Conservation (phyloP, 2,888 invertebrate species). For the Yponomeuta cagnagella region DNA sequence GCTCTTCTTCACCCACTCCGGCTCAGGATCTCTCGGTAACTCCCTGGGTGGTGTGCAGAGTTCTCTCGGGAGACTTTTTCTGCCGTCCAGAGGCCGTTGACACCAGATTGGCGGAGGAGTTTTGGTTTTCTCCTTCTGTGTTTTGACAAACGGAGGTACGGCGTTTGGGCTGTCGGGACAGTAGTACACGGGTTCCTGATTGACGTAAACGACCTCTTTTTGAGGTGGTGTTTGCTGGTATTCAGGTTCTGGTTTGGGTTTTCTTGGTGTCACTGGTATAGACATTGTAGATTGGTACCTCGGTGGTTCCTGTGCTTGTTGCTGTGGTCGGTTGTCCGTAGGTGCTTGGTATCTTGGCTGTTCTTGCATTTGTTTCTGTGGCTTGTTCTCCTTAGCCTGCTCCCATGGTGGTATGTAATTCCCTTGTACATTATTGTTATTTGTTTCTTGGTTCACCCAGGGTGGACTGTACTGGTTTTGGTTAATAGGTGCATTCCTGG, state of each 20-base stretch:
- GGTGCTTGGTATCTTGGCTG: constrained; percentile 53
- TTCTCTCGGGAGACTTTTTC: constrained; percentile 55
- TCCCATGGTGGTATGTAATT: constrained; percentile 42
- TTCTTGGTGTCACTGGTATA: constrained; percentile 62
- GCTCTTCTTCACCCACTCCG: constrained; percentile 66
- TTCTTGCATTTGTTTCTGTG: constrained; percentile 26
- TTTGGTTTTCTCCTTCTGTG: constrained; percentile 68
- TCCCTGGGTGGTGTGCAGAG: constrained; percentile 61
- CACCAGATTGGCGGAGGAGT: constrained; percentile 69
- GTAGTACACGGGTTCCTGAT: constrained; percentile 62
- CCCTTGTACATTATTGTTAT: constrained; percentile 49
- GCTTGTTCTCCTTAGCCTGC: constrained; percentile 33
- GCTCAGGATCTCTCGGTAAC: constrained; percentile 41
- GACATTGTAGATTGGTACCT: constrained; percentile 68
- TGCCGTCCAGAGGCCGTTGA: constrained; percentile 56
- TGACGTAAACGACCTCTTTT: constrained; percentile 63
- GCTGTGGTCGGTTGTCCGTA: constrained; percentile 12
- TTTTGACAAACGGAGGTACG: constrained; percentile 65
- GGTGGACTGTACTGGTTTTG: constrained; percentile 44
- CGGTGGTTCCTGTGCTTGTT: constrained; percentile 37
- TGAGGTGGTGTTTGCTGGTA: constrained; percentile 47
- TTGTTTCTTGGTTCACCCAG: constrained; percentile 46
- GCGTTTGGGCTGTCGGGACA: constrained; percentile 66
- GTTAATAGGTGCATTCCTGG: constrained; percentile 16
- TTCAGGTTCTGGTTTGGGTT: constrained; percentile 47